These are phyloP conservation scores for Plutella xylostella DNA, from an alignment of 2,888 invertebrate species.

Conservation along the genomic window DNA sequence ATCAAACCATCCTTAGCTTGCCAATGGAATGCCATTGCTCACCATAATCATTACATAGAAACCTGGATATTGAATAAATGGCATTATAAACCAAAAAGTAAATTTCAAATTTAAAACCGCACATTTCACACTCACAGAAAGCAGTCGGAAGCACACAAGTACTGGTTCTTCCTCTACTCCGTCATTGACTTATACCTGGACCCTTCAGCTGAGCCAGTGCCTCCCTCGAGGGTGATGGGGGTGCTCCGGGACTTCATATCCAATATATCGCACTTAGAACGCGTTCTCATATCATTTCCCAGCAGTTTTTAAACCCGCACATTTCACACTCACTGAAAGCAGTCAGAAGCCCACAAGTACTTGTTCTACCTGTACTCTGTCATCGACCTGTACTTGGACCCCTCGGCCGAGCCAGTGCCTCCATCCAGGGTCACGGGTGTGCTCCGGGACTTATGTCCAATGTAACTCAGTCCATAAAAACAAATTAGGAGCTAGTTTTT, in stretches of 20 bases:
- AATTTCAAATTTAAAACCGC: too few species aligned
- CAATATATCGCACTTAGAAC: too few species aligned
- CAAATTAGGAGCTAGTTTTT: neutral
- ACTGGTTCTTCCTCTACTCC: conserved; percentile 91
- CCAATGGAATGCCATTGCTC: too few species aligned
- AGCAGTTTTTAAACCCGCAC: too few species aligned
- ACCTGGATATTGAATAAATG: too few species aligned
- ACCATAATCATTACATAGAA: too few species aligned
- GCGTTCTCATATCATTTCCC: too few species aligned
- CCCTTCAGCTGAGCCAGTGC: conserved; percentile 23
- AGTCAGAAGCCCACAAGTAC: conserved; percentile 81
- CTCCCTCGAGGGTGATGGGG: conserved; percentile 40
- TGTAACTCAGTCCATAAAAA: conserved; percentile 91
- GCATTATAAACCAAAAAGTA: too few species aligned
- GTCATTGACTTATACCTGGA: conserved; percentile 73
- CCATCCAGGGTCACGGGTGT: conserved; percentile 54
- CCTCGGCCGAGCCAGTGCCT: conserved; percentile 23
- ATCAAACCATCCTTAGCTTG: too few species aligned
- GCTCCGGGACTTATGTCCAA: conserved; percentile 84
- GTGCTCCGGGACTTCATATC: conserved; percentile 86
- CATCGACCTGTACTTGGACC: conserved; percentile 70
- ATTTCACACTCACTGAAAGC: conserved; percentile 63
- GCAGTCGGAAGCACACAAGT: conserved; percentile 78
- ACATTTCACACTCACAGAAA: conserved; percentile 62
- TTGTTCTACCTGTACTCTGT: conserved; percentile 91